A percentile compares a stretch with the other conserved stretches of the same genome.
Evolutionary conservation across 1,140 invertebrate species (phyloP).

Genomic region (Marisa cornuarietis): DNA sequence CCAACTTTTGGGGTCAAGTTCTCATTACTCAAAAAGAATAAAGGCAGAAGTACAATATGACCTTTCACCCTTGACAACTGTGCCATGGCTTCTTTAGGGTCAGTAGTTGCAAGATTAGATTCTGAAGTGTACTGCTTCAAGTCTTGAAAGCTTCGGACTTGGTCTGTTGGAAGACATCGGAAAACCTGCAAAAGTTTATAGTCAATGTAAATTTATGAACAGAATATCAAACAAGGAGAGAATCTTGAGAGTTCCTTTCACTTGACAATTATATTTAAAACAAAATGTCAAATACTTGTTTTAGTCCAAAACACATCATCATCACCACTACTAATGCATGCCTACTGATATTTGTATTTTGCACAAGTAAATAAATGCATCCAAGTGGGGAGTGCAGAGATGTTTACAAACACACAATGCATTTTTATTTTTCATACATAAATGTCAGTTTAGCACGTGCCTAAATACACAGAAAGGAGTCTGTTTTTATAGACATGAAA

Average conservation of each 20-base stretch:
- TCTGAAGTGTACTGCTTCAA: constrained; percentile 79
- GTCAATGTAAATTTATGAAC: neutral
- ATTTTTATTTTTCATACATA: neutral
- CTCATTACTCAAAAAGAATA: constrained; percentile 83
- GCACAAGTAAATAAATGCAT: too few species aligned
- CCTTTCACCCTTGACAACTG: constrained; percentile 79
- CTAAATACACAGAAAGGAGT: neutral
- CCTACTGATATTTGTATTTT: too few species aligned
- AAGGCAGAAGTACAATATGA: constrained; percentile 84
- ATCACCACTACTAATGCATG: too few species aligned
- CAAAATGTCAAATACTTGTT: neutral
- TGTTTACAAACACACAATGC: neutral
- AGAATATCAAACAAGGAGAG: constrained; percentile 2
- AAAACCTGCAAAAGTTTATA: constrained; percentile 72
- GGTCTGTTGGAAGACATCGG: constrained; percentile 84
- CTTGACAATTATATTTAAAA: neutral
- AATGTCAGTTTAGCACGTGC: neutral
- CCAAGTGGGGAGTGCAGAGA: too few species aligned
- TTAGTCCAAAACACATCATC: neutral
- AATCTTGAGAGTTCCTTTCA: neutral
- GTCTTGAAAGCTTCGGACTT: constrained; percentile 78
- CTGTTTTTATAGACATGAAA: neutral
- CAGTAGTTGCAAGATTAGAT: constrained; percentile 73
- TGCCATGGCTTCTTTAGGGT: constrained; percentile 77
- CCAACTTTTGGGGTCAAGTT: constrained; percentile 80